Evolutionary conservation across 2,113 vertebrate species (phyloP).

Genomic region (Aegithalos caudatus): DNA sequence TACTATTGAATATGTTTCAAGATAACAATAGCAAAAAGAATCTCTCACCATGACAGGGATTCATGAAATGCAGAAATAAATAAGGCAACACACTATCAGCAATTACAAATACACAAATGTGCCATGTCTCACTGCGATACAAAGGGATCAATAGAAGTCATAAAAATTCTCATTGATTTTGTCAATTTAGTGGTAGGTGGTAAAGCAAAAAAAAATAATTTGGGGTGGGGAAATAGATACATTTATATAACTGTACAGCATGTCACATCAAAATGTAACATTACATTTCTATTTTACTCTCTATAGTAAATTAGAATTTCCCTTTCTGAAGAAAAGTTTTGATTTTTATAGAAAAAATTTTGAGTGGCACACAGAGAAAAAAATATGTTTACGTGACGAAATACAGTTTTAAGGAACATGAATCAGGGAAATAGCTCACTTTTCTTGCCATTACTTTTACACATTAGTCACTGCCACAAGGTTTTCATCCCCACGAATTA

Average conservation of each 20-base stretch:
- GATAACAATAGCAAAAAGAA: neutral
- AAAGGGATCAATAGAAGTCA: neutral
- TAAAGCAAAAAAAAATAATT: neutral
- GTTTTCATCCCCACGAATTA: neutral
- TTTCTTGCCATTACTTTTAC: neutral
- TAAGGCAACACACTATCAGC: neutral
- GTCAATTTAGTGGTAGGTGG: neutral
- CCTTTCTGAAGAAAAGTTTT: neutral
- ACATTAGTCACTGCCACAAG: neutral
- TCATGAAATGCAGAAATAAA: neutral
- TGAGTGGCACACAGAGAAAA: neutral
- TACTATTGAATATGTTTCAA: neutral
- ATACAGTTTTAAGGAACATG: neutral
- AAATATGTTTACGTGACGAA: neutral
- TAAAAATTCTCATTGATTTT: neutral
- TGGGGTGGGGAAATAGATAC: neutral
- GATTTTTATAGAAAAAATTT: neutral
- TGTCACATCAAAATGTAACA: neutral
- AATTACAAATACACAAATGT: neutral
- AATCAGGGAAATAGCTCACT: neutral
- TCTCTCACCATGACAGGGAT: neutral
- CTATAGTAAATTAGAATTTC: neutral
- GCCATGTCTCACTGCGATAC: neutral
- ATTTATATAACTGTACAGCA: neutral
- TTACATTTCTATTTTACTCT: neutral